Base-by-base conservation (phyloP, 2,113 vertebrate genomes). In the Hucho hucho region DNA sequence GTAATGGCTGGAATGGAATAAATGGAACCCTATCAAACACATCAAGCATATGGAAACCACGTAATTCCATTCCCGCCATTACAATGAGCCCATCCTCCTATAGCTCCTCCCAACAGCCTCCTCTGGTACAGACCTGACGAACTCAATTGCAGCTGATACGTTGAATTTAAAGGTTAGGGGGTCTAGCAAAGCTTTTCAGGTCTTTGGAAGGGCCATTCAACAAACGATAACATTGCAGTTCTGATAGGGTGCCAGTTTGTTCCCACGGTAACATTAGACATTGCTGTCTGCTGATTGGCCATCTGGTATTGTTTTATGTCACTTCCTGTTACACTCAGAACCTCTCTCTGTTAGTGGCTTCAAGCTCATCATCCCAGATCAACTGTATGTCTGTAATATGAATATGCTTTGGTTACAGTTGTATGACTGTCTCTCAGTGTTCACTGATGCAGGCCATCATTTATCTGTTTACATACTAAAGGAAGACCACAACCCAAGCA, bases 281-380 rank as follows among this genome's bases (percentile, higher is more conserved):
- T 76, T 67, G 79, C 43, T 68, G 81, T 79, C 74, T 75, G 75
- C 83, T 87, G 87, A 89, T 89, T 89, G 89, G 82, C 89, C 88
- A 91, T 88, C 87, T 90, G 87, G 84, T 81, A 82, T 85, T 83
- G 83, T 81, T 91, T 91, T 88, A 75, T 88, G 90, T 90, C 88
- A 87, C 83, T 87, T 87, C 68, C 76, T 85, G 86, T 90, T 86
- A 88, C 74, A 69, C 80, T 90, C 81, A 84, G 86, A 86, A 83
- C 77, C 59, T 85, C 78, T 78, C 79, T 37, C 61, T 66, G 81
- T 83, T 84, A 80, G 84, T 12, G 61, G 86, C 76, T 73, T 84
- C 81, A 73, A 79, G 82, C 83, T 85, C 83, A 79, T 88, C 86
- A 84, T 73, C 6, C 37, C 5, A 56, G 81, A 86, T 85, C 80